Evolutionary conservation across 2,113 vertebrate species (phyloP).

Genomic region (Junco hyemalis): DNA sequence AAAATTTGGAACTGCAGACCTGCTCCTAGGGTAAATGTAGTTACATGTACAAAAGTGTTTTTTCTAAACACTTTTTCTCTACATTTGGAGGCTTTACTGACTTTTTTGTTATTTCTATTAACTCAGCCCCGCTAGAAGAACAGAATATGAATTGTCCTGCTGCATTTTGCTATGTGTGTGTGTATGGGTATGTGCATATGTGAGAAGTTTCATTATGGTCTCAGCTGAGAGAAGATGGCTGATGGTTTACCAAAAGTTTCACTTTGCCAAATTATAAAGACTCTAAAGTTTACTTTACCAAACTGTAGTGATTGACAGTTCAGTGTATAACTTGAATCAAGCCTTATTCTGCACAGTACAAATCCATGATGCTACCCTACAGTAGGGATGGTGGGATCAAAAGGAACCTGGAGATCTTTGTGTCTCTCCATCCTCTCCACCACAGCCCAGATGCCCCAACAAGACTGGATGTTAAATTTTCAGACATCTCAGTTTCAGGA

Average conservation of each 20-base stretch:
- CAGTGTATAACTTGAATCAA: neutral
- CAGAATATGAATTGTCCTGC: neutral
- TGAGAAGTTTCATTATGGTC: neutral
- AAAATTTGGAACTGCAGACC: neutral
- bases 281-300: neutral
- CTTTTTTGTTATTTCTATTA: neutral
- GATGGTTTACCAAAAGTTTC: neutral
- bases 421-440: neutral
- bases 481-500: neutral
- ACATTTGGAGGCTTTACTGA: neutral
- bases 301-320: neutral
- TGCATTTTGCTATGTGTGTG: neutral
- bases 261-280: neutral
- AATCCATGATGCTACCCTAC: neutral
- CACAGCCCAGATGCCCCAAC: rapidly evolving
- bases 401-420: neutral
- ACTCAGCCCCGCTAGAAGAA: neutral
- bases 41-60: neutral
- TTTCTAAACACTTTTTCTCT: neutral
- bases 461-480: neutral
- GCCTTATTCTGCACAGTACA: rapidly evolving
- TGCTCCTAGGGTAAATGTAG: rapidly evolving
- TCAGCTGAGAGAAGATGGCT: neutral
- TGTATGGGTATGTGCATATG: neutral
- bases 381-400: neutral